Conservation (phyloP, 1,140 invertebrate species). For the Pseudomyrmex sp. region DNA sequence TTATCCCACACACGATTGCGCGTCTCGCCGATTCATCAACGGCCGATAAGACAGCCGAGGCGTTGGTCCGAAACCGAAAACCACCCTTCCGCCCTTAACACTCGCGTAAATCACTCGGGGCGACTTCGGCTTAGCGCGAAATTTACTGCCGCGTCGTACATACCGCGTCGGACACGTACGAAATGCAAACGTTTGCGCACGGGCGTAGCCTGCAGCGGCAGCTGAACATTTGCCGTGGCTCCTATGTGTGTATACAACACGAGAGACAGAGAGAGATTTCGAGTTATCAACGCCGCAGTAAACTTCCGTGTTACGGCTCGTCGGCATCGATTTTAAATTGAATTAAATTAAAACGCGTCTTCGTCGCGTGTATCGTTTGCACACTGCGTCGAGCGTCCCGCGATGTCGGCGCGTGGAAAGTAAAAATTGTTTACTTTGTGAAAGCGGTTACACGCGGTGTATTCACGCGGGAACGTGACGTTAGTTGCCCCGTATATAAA, state of each 20-base stretch:
- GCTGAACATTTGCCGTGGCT: conserved; percentile 65
- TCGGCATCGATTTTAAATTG: too few species aligned
- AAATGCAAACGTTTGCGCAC: conserved; percentile 72
- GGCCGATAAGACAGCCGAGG: conserved; percentile 48
- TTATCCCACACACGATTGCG: neutral
- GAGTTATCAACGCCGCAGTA: too few species aligned
- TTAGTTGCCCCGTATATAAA: neutral
- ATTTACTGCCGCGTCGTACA: conserved; percentile 75
- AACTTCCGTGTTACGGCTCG: too few species aligned
- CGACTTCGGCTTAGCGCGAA: conserved; percentile 75
- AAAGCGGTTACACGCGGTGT: too few species aligned
- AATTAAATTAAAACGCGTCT: too few species aligned
- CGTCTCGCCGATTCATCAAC: neutral
- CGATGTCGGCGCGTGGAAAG: too few species aligned
- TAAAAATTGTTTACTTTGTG: too few species aligned
- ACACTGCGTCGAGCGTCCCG: too few species aligned
- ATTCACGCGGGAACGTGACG: neutral
- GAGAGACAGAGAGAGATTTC: too few species aligned
- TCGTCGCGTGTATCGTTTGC: too few species aligned
- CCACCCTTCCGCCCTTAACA: conserved; percentile 48
- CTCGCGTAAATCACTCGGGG: conserved; percentile 74
- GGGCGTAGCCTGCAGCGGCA: conserved; percentile 44
- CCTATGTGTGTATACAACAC: conserved; percentile 10
- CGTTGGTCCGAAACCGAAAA: conserved; percentile 59
- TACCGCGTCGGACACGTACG: conserved; percentile 65